Percentiles rank a stretch among this genome's conserved stretches.
Evolutionary conservation across 2,888 invertebrate genomes (phyloP).

Genomic region (Autographa pulchrina): DNA sequence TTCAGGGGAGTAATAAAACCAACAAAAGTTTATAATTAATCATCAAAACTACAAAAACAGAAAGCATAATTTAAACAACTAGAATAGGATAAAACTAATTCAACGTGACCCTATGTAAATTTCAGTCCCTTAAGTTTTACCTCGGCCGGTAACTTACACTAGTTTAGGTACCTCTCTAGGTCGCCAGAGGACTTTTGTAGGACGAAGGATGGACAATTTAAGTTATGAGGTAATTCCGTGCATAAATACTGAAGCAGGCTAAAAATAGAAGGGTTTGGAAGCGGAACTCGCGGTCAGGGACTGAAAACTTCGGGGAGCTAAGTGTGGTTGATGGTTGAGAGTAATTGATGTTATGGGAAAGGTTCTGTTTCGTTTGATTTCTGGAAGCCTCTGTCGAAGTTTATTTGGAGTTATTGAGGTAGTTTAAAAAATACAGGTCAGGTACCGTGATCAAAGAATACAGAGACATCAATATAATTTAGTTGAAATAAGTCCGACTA

Average conservation of each 20-base stretch:
- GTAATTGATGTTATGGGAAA: conserved; percentile 4
- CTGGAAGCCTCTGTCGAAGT: background rate
- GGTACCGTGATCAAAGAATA: background rate
- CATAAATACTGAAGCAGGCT: conserved; percentile 40
- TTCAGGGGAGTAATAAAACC: no score
- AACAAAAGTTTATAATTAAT: background rate
- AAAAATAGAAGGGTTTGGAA: conserved; percentile 28
- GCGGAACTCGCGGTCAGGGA: conserved; percentile 17
- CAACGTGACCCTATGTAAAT: conserved; percentile 47
- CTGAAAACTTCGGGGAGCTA: conserved; percentile 20
- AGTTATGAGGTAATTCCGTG: conserved; percentile 43
- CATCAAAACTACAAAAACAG: conserved; percentile 20
- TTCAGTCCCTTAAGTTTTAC: conserved; percentile 37
- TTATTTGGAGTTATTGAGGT: background rate
- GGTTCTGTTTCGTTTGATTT: conserved; percentile 15
- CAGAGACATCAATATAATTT: background rate
- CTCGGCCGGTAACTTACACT: conserved; percentile 29
- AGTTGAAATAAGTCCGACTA: background rate
- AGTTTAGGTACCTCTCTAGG: conserved; percentile 46
- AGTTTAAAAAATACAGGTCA: background rate
- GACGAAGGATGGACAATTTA: conserved; percentile 23
- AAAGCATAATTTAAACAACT: conserved; percentile 27
- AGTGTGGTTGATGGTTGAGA: conserved; percentile 28
- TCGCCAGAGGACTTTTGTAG: conserved; percentile 34
- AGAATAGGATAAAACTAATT: conserved; percentile 33